Base-by-base conservation (phyloP, 2,113 vertebrate genomes). In the Vulpes vulpes region DNA sequence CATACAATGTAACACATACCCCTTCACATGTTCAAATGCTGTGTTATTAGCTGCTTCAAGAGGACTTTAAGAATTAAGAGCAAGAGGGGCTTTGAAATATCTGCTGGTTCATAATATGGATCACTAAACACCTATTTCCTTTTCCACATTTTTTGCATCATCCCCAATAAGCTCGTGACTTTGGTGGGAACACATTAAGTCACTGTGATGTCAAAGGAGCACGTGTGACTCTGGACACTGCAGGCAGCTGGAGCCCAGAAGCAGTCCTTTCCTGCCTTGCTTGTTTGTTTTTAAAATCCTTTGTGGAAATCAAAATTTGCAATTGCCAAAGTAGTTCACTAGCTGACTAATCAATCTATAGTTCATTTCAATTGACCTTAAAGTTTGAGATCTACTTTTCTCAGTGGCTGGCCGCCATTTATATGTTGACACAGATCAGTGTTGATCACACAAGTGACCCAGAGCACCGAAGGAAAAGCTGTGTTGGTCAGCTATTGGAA, bases 351-450 rank as follows among this genome's bases (percentile, higher is more conserved):
- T 95, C 81, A 90, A 84, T 95, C 81, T 60, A 93, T 95, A 71
- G 88, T 87, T 84, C 92, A 90, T 98, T 98, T 97, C 64, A 82
- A 95, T 0, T 11, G 88, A 97, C 98, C 94, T 98, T 92, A 93
- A 97, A 97, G 89, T 97, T 96, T 94, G 4, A 86, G 96, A 79
- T 65, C 90, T 73, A 94, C 23, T 96, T 98, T 96, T 92, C 78
- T 94, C 94, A 96, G 85, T 92, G 89, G 32, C 97, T 96, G 87
- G 51, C 65, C 86, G 78, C 94, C 88, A 96, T 98, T 96, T 98
- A 93, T 76, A 79, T 84, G 95, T 97, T 83, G 3, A 83, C 96
- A 94, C 80, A 97, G 96, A 98, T 98, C 96, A 98, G 82, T 84
- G 83, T 86, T 9, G 65, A 84, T 89, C 59, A 71, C 93, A 20